These are phyloP conservation scores for Hylaeus anthracinus DNA, from an alignment of 1,140 invertebrate species.

Conservation along the genomic window DNA sequence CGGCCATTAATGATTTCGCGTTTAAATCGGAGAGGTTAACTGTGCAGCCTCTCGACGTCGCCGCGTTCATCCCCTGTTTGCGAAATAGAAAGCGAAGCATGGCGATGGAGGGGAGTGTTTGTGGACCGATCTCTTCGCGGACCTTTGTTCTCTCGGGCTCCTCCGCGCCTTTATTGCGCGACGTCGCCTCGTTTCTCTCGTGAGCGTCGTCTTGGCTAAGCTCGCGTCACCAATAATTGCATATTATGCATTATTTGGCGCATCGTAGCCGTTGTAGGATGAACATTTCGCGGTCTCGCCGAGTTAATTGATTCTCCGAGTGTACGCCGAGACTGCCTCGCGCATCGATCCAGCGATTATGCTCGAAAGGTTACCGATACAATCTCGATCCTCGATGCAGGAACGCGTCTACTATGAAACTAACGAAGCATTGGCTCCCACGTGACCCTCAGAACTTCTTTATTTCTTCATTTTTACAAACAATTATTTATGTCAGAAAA, in stretches of 20 bases:
- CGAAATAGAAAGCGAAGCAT: constrained; percentile 23
- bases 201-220: no score
- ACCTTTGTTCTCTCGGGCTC: constrained; percentile 2
- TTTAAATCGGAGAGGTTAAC: constrained; percentile 44
- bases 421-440: no score
- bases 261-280: no score
- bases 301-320: constrained; percentile 3
- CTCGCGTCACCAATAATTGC: not conserved
- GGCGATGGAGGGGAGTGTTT: not conserved
- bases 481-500: no score
- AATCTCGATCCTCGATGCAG: no score
- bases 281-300: not conserved
- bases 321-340: not conserved
- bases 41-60: constrained; percentile 26
- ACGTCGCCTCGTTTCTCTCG: not conserved
- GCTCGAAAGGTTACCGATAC: not conserved
- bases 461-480: no score
- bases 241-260: not conserved
- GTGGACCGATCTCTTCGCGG: not conserved
- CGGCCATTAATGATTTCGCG: constrained; percentile 44
- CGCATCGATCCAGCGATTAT: not conserved
- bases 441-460: no score
- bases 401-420: no score
- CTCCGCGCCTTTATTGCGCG: not conserved
- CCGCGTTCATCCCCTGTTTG: constrained; percentile 20